Conservation (phyloP, 2,113 vertebrate species). For the Hippocampus comes region DNA sequence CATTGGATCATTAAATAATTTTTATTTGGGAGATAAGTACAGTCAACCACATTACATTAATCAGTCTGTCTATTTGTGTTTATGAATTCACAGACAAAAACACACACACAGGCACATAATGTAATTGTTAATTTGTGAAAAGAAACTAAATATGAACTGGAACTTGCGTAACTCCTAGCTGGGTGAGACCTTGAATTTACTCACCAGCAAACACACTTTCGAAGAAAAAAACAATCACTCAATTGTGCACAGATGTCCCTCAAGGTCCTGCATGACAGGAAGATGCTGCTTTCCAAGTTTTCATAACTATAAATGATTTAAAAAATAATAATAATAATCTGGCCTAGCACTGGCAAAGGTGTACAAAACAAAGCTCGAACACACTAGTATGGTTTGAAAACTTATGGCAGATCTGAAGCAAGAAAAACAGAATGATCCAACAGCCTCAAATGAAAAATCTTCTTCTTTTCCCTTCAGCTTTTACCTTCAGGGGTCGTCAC, state of each 20-base stretch:
- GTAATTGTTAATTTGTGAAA: too few relatives aligned
- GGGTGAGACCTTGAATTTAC: neutral
- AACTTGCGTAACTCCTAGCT: too few relatives aligned
- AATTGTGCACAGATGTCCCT: neutral
- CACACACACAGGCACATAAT: too few relatives aligned
- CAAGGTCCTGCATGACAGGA: neutral
- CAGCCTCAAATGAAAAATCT: too few relatives aligned
- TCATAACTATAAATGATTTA: neutral
- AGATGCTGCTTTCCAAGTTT: neutral
- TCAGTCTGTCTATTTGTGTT: too few relatives aligned
- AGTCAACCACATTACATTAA: too few relatives aligned
- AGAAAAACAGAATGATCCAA: neutral
- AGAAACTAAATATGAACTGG: too few relatives aligned
- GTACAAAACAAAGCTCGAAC: neutral
- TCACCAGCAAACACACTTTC: neutral
- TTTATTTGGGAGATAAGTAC: too few relatives aligned
- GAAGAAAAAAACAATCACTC: neutral
- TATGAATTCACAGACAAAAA: too few relatives aligned
- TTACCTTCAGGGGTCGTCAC: too few relatives aligned
- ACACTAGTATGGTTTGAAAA: neutral
- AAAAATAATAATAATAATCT: neutral
- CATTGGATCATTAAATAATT: too few relatives aligned
- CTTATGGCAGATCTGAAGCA: neutral
- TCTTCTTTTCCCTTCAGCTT: too few relatives aligned
- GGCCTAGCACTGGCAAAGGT: neutral